These are phyloP conservation scores for Drosophila quasianomalipes DNA, from an alignment of 2,888 invertebrate species.

Conservation along the genomic window DNA sequence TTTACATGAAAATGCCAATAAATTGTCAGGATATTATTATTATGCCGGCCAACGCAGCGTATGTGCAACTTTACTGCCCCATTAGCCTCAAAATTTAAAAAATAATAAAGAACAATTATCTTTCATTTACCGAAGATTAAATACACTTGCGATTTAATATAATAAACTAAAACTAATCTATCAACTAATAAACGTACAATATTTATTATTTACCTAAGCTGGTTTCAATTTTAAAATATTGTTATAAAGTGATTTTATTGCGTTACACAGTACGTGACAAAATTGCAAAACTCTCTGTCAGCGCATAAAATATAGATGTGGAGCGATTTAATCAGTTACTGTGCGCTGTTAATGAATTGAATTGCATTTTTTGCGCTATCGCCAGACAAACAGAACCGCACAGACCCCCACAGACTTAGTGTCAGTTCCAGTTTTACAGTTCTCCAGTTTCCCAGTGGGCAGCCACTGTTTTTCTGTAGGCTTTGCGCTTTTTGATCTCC, in stretches of 20 bases:
- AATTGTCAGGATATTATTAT: slow-evolving; percentile 67
- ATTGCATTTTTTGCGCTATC: slow-evolving; percentile 63
- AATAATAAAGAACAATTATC: neutral
- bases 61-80: slow-evolving; percentile 54
- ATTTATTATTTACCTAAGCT: neutral
- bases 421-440: slow-evolving; percentile 30
- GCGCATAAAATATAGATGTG: slow-evolving; percentile 49
- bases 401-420: slow-evolving; percentile 15
- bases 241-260: neutral
- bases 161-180: neutral
- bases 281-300: neutral
- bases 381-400: slow-evolving; percentile 53
- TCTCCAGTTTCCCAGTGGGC: slow-evolving; percentile 52
- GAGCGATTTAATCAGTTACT: slow-evolving; percentile 70
- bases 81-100: slow-evolving; percentile 50
- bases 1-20: slow-evolving; percentile 77
- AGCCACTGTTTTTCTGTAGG: slow-evolving; percentile 61
- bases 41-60: slow-evolving; percentile 37
- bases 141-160: slow-evolving; percentile 1
- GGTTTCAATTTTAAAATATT: neutral
- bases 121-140: neutral
- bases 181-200: neutral
- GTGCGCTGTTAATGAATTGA: slow-evolving; percentile 76
- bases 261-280: neutral
- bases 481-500: slow-evolving; percentile 74